Evolutionary conservation across 2,888 invertebrate species (phyloP), one percentile per base, ranked within the genome.

Genomic region (Polydrusus cervinus): DNA sequence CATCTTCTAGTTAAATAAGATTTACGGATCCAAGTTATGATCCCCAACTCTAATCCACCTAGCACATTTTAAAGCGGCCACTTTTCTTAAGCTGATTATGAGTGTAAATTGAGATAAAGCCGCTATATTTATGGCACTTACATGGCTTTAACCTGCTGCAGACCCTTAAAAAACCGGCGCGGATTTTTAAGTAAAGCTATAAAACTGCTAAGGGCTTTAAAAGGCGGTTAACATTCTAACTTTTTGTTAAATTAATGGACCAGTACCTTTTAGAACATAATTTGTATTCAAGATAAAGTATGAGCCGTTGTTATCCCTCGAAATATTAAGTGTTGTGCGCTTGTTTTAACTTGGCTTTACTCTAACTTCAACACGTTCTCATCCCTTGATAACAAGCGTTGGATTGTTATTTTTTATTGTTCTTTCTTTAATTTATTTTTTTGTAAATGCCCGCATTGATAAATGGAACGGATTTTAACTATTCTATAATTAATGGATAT

Each of bases 1-100:
- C 61, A 66, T 51, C 71, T 51, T 65, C 47, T 72, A 79, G 78
- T 80, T 84, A 84, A 85, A 84, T 82, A 84, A 84, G 85, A 86
- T 85, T 84, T 84, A 85, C 82, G 81, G 75, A 69, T 74, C 76
- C 74, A 81, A 84, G 83, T 85, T 84, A 82, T 84, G 84, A 84
- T 85, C 84, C 84, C 81, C 79, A 80, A 74, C 82, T 82, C 82
- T 86, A 87, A 87, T 87, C 87, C 86, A 78, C 83, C 83, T 81
- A 86, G 85, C 84, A 85, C 86, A 86, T 86, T 87, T 86, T 86
- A 87, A 87, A 87, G 85, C 86, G 84, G 80, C 85, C 86, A 87
- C 86, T 87, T 87, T 87, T 86, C 87, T 87, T 87, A 87, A 88
- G 88, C 88, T 87, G 87, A 87, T 88, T 88, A 88, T 86, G 72